Base-by-base conservation (phyloP, 2,113 vertebrate species). In the Istiophorus platypterus region DNA sequence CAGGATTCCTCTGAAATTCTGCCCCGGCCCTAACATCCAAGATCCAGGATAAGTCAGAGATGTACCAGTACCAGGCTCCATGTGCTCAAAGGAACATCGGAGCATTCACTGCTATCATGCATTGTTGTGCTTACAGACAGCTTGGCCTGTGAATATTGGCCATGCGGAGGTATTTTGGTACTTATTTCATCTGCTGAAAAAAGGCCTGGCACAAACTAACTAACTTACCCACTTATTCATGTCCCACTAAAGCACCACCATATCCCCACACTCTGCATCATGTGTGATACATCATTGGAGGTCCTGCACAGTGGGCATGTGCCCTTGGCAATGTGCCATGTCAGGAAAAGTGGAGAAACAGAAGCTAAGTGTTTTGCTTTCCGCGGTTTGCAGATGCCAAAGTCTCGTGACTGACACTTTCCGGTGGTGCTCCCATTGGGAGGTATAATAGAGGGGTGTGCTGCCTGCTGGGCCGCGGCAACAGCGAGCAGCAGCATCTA, bases 391-490 rank as follows among this genome's bases (percentile, higher is more conserved):
- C 85, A 77, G 68, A 92, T 78, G 89, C 87, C 66, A 70, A 73
- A 79, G 78, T 74, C 78, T 90, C 61, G 62, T 89, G 91, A 94
- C 83, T 90, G 87, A 90, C 85, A 78, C 75, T 92, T 94, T 93
- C 90, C 87, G 80, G 85, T 67, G 77, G 62, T 58, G 71, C 57
- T 91, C 88, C 93, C 85, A 73, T 11, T 34, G 83, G 91, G 89
- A 89, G 88, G 83, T 34, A 56, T 76, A 84, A 92, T 85, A 54
- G 78, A 78, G 88, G 77, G 88, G 82, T 86, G 72, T 7, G 15
- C 72, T 72, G 84, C 90, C 84, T 84, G 82, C 85, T 76, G 88
- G 73, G 82, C 78, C 6, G 20, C 80, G 71, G 87, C 87, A 79
- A 52, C 87, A 79, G 49, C 83, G 67, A 59, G 51, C 86, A 72